Percentiles rank a stretch among this genome's conserved stretches.
Conservation (phyloP, 2,797 vertebrate species). For the Anas georgica region DNA sequence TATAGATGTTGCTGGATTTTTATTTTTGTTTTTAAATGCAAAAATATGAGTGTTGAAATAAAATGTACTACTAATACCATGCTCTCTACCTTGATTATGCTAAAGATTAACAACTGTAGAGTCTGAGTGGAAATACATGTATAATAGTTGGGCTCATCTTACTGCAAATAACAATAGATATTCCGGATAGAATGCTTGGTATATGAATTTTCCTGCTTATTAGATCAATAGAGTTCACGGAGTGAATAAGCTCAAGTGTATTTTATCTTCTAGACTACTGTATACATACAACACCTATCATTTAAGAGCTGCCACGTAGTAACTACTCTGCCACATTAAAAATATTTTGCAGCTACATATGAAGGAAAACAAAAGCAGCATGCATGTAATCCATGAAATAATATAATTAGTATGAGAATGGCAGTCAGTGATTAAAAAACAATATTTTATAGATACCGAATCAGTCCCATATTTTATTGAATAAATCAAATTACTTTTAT, state of each 20-base stretch:
- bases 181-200: neutral
- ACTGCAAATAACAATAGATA: neutral
- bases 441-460: neutral
- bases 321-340: constrained; percentile 41
- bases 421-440: neutral
- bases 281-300: neutral
- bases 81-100: neutral
- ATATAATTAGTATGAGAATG: neutral
- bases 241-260: constrained; percentile 8
- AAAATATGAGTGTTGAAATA: neutral
- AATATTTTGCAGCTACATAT: neutral
- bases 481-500: neutral
- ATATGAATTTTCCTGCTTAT: constrained; percentile 15
- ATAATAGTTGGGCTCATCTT: neutral
- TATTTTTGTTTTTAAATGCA: neutral
- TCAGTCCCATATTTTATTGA: neutral
- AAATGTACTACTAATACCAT: neutral
- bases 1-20: neutral
- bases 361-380: constrained; percentile 22
- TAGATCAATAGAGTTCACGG: neutral
- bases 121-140: neutral
- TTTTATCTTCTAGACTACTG: constrained; percentile 45
- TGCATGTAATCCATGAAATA: neutral
- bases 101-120: neutral
- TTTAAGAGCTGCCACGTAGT: constrained; percentile 33